These are phyloP conservation scores for Paedocypris micromegethes DNA, from an alignment of 2,797 vertebrate genomes.

Conservation along the genomic window DNA sequence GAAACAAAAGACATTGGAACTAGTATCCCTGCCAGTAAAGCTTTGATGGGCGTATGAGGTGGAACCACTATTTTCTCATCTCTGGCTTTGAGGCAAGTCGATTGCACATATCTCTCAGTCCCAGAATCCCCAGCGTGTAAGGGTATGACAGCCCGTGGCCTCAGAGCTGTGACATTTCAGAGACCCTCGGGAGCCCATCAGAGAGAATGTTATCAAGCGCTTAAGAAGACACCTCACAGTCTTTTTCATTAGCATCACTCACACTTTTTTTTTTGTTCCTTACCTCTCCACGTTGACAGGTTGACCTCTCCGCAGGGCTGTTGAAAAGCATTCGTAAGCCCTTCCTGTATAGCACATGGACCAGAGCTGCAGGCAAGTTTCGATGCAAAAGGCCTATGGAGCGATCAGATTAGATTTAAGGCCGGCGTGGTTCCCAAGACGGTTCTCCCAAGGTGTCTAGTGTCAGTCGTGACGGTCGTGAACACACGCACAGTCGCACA, in stretches of 20 bases:
- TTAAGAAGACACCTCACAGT: slow-evolving; percentile 62
- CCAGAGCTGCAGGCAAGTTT: slow-evolving; percentile 61
- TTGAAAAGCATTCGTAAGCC: slow-evolving; percentile 72
- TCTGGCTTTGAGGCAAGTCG: slow-evolving; percentile 54
- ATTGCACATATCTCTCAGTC: slow-evolving; percentile 57
- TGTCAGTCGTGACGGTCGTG: slow-evolving; percentile 68
- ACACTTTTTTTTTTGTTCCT: slow-evolving; percentile 39
- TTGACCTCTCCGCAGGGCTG: slow-evolving; percentile 58
- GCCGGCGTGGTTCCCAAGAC: slow-evolving; percentile 69
- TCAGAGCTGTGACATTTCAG: slow-evolving; percentile 75
- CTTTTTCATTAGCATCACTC: slow-evolving; percentile 45
- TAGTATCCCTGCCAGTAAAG: slow-evolving; percentile 39
- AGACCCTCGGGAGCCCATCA: slow-evolving; percentile 68
- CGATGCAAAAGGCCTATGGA: background rate
- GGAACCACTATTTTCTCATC: slow-evolving; percentile 27
- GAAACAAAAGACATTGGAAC: slow-evolving; percentile 43
- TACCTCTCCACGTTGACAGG: slow-evolving; percentile 42
- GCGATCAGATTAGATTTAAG: slow-evolving; percentile 71
- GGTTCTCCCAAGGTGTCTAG: slow-evolving; percentile 71
- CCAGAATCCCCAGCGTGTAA: slow-evolving; percentile 54
- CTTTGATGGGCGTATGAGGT: slow-evolving; percentile 44
- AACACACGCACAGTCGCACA: slow-evolving; percentile 24
- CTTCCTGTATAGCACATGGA: slow-evolving; percentile 44
- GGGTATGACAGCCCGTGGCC: slow-evolving; percentile 62
- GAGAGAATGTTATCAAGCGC: slow-evolving; percentile 76